Evolutionary conservation across 2,113 vertebrate species (phyloP).

Genomic region (Paradoxurus hermaphroditus): DNA sequence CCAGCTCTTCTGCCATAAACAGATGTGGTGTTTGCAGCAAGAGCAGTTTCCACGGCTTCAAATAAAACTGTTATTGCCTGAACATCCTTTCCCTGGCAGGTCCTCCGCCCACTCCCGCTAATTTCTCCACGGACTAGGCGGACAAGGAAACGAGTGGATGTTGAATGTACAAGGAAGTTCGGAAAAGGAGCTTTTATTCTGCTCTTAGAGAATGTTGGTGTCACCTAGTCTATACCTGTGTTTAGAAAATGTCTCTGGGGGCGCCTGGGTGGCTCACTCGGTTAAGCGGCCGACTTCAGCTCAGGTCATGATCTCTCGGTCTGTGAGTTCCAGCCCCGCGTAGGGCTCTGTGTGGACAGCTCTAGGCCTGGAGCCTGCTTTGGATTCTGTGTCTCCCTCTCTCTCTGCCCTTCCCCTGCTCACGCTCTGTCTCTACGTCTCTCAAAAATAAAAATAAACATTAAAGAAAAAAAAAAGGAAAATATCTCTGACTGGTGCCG

Average conservation of each 20-base stretch:
- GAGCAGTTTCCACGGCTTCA: background rate
- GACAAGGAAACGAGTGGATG: background rate
- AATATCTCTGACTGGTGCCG: too few species aligned
- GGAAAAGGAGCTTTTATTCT: background rate
- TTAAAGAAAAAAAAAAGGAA: too few species aligned
- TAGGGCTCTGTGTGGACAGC: background rate
- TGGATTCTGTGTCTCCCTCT: background rate
- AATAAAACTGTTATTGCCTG: background rate
- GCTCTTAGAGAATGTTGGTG: background rate
- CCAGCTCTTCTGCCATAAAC: background rate
- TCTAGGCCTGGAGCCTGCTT: too few species aligned
- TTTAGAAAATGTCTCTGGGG: background rate
- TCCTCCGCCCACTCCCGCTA: background rate
- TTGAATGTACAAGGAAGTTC: background rate
- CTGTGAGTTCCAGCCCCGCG: background rate
- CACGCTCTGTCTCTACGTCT: too few species aligned
- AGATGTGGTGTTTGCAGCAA: background rate
- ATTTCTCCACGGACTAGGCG: background rate
- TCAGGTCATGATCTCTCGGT: background rate
- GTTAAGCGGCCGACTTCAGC: background rate
- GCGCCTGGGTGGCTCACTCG: rapidly evolving
- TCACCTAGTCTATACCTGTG: background rate
- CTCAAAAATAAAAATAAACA: too few species aligned
- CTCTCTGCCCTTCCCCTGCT: background rate
- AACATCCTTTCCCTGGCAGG: background rate